Evolutionary conservation across 2,113 vertebrate genomes (phyloP).

Genomic region (Vanacampus margaritifer): DNA sequence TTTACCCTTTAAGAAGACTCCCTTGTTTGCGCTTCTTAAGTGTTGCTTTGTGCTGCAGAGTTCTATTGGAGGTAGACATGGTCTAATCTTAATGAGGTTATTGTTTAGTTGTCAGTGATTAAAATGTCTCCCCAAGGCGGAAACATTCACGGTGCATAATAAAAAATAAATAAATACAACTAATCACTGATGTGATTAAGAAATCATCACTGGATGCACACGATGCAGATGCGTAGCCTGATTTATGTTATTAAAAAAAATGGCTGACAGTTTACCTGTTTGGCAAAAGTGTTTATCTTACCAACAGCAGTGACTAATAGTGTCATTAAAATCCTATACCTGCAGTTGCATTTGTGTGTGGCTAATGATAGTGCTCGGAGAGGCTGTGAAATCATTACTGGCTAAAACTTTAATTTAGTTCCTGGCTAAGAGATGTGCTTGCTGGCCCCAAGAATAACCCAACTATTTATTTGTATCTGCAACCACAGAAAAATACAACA

Average conservation of each 20-base stretch:
- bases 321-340: slow-evolving; percentile 66
- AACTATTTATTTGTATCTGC: slow-evolving; percentile 37
- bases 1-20: slow-evolving; percentile 30
- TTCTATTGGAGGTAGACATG: slow-evolving; percentile 30
- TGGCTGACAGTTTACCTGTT: slow-evolving; percentile 15
- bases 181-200: slow-evolving; percentile 66
- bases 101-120: slow-evolving; percentile 70
- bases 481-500: slow-evolving; percentile 9
- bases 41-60: slow-evolving; percentile 10
- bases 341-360: slow-evolving; percentile 37
- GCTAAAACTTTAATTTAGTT: slow-evolving; percentile 36
- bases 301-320: slow-evolving; percentile 55
- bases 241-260: slow-evolving; percentile 19
- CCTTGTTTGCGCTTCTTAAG: slow-evolving; percentile 13
- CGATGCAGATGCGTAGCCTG: background rate
- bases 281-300: slow-evolving; percentile 24
- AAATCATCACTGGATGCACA: slow-evolving; percentile 43
- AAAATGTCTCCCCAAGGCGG: slow-evolving; percentile 61
- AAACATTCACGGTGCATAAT: slow-evolving; percentile 51
- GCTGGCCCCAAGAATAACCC: slow-evolving; percentile 21
- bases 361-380: slow-evolving; percentile 39
- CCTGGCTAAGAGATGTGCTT: slow-evolving; percentile 16
- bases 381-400: slow-evolving; percentile 42
- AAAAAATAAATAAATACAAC: slow-evolving; percentile 35
- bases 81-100: slow-evolving; percentile 58